These are phyloP conservation scores for Drosophila fulvimacula DNA, from an alignment of 2,888 invertebrate species.

Conservation along the genomic window DNA sequence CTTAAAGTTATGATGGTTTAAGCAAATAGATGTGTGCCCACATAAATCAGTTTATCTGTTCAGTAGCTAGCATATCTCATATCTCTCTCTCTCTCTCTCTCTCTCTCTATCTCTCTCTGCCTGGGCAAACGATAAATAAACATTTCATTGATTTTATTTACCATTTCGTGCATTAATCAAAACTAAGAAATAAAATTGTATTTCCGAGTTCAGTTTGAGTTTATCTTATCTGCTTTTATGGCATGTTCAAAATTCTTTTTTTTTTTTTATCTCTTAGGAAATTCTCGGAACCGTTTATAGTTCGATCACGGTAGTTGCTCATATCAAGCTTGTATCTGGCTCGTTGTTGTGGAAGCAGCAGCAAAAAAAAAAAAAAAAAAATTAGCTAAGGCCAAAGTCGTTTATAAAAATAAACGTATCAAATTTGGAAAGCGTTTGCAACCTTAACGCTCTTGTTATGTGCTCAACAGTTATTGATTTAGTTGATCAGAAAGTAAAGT, in stretches of 20 bases:
- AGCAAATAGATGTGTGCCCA: slow-evolving; percentile 25
- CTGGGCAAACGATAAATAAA: not conserved
- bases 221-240: slow-evolving; percentile 15
- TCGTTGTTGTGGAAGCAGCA: not conserved
- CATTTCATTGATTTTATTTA: slow-evolving; percentile 5
- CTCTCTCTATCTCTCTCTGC: not conserved
- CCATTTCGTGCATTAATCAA: slow-evolving; percentile 17
- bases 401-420: not conserved
- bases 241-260: not conserved
- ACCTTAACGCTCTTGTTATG: not conserved
- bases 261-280: slow-evolving; percentile 7
- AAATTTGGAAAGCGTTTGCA: not conserved
- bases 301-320: not conserved
- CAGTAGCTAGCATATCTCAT: not conserved
- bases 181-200: not conserved
- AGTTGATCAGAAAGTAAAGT: not conserved
- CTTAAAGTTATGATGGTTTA: slow-evolving; percentile 34
- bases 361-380: not conserved
- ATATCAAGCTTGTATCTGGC: slow-evolving; percentile 7
- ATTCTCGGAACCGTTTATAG: slow-evolving; percentile 12
- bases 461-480: slow-evolving; percentile 5
- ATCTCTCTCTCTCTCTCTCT: not conserved
- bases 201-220: not conserved
- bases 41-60: slow-evolving; percentile 23
- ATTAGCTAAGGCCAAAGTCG: not conserved